Evolutionary conservation across 1,140 invertebrate genomes (phyloP), one percentile per base, ranked within the genome.

Genomic region (Macrosteles quadrilineatus): DNA sequence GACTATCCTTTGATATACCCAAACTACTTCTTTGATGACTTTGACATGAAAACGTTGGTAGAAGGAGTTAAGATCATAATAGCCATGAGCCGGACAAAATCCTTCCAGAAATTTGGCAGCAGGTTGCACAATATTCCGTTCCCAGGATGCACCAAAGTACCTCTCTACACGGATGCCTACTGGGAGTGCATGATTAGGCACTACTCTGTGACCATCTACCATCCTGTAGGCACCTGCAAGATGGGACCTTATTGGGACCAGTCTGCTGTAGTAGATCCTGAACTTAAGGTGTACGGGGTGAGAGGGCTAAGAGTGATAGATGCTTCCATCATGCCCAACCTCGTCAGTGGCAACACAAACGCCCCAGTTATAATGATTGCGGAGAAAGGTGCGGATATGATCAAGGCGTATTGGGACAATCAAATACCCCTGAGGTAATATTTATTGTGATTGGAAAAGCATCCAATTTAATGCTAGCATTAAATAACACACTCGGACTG

Each of bases 1-100:
- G 90, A 96, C 72, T 91, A 95, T 78, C 97, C 97, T 0, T 84
- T 95, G 17, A 96, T 99, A 63, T 92, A 96, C 77, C 94, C 97
- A 0, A 96, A 96, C 77, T 97, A 97, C 75, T 88, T 97, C 73
- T 83, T 86, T 4, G 90, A 95, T 65, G 89, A 90, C 0, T 83
- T 87, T 19, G 94, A 97, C 75, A 85, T 95, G 72, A 88, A 89
- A 30, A 90, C 88, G 0, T 79, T 96, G 32, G 84, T 95, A 2
- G 94, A 96, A 80, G 93, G 93, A 0, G 91, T 91, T 0, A 94
- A 93, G 79, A 89, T 94, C 25, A 88, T 84, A 0, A 82, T 93
- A 0, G 89, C 89, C 0, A 77, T 94, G 9, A 92, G 91, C 17
- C 85, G 86, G 71, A 94, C 92, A 0, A 83, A 85, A 59, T 85